phyloP scores from a whole-genome alignment of 2,113 vertebrate species.

The Ictalurus furcatus region DNA sequence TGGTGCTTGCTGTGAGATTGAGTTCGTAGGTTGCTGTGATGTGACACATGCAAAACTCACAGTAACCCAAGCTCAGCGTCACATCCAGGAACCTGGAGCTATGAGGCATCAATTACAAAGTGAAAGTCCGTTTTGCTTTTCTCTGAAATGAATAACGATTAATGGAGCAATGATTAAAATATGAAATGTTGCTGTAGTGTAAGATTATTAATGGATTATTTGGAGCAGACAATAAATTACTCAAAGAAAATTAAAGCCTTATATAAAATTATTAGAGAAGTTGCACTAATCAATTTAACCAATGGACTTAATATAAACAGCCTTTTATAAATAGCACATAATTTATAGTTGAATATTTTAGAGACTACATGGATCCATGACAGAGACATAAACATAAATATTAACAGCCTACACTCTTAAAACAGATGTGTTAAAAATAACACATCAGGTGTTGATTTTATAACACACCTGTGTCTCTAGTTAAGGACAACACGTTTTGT shows the following conservation, averaged over 20 bases:
- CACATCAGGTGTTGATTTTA: no score
- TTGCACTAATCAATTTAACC: neutral
- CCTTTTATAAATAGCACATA: conserved; percentile 8
- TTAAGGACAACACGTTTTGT: no score
- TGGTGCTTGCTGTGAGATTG: no score
- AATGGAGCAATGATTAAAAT: conserved; percentile 4
- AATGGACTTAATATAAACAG: neutral
- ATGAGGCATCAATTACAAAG: neutral
- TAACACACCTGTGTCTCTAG: no score
- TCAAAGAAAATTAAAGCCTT: neutral
- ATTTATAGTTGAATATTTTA: conserved; percentile 13
- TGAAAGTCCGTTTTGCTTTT: conserved; percentile 17
- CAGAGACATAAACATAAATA: neutral
- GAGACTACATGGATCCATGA: neutral
- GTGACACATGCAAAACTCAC: neutral
- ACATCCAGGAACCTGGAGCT: neutral
- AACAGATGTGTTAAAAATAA: no score
- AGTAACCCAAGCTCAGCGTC: neutral
- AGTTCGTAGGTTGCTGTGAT: no score
- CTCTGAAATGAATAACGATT: conserved; percentile 42
- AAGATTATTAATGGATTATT: neutral
- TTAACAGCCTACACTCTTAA: no score
- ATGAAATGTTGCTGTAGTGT: neutral
- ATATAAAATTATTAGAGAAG: neutral
- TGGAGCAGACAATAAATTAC: neutral